These are phyloP conservation scores for Elachura formosa DNA, from an alignment of 2,113 vertebrate genomes.

Conservation along the genomic window DNA sequence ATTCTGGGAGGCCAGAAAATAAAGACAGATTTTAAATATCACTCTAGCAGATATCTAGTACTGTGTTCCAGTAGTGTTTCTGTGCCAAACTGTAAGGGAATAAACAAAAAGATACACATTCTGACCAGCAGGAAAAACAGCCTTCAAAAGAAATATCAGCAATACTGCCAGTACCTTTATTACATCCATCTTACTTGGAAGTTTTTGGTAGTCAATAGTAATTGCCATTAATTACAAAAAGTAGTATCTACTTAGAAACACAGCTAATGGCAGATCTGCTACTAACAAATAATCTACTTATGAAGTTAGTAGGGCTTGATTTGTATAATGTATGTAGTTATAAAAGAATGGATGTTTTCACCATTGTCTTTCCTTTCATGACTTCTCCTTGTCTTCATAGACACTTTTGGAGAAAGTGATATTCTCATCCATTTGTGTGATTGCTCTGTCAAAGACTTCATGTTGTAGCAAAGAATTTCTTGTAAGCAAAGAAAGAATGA, in stretches of 20 bases:
- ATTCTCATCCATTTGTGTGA: neutral
- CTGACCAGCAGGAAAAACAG: neutral
- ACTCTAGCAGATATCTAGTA: neutral
- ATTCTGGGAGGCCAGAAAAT: neutral
- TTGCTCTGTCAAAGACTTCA: neutral
- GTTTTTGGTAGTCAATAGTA: neutral
- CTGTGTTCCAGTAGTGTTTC: neutral
- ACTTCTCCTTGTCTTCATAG: neutral
- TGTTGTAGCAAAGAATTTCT: neutral
- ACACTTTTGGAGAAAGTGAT: neutral
- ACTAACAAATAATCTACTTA: neutral
- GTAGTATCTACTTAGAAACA: neutral
- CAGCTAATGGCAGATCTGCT: neutral
- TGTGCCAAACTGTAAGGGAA: neutral
- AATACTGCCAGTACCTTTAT: neutral
- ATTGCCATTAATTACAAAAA: neutral
- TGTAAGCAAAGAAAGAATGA: neutral
- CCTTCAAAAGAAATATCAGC: neutral
- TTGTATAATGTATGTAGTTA: neutral
- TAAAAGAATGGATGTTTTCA: neutral
- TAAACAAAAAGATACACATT: neutral
- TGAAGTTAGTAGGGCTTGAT: neutral
- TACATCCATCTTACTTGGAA: neutral
- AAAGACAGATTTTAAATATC: neutral
- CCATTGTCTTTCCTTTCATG: neutral